These are phyloP conservation scores for Nycticorax nycticorax DNA, from an alignment of 2,113 vertebrate species.

Conservation along the genomic window DNA sequence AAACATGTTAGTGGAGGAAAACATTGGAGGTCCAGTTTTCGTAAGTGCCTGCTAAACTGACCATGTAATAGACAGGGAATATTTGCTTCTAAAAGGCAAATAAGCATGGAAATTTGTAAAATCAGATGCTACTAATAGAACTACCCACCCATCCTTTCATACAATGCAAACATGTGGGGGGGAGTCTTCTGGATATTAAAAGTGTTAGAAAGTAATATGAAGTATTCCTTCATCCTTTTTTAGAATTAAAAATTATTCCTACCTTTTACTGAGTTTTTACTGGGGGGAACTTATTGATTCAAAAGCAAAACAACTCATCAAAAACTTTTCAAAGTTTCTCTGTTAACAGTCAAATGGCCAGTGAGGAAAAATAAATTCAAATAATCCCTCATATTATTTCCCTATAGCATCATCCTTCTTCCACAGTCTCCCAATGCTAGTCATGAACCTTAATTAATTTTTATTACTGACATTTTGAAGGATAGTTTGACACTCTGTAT, in stretches of 20 bases:
- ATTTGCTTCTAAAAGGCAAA: not conserved
- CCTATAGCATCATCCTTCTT: not conserved
- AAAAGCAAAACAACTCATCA: not conserved
- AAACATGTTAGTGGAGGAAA: not conserved
- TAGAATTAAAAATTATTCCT: not conserved
- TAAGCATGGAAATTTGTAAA: not conserved
- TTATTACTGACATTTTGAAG: conserved; percentile 46
- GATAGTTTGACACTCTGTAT: conserved; percentile 31
- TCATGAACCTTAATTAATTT: conserved; percentile 31
- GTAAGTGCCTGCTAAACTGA: not conserved
- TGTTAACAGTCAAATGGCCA: not conserved
- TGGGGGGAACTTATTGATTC: not conserved
- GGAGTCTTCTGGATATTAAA: not conserved
- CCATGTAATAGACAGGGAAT: not conserved
- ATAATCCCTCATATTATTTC: conserved; percentile 1
- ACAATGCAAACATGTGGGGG: not conserved
- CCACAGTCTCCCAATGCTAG: not conserved
- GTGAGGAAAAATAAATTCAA: not conserved
- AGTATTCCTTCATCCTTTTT: not conserved
- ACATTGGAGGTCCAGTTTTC: not conserved
- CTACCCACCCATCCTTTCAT: not conserved
- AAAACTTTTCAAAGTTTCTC: not conserved
- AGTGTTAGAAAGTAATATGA: not conserved
- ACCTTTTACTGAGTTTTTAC: not conserved
- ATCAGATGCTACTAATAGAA: not conserved